phyloP scores from a whole-genome alignment of 1,140 invertebrate genomes.

The Calliphora vicina region DNA sequence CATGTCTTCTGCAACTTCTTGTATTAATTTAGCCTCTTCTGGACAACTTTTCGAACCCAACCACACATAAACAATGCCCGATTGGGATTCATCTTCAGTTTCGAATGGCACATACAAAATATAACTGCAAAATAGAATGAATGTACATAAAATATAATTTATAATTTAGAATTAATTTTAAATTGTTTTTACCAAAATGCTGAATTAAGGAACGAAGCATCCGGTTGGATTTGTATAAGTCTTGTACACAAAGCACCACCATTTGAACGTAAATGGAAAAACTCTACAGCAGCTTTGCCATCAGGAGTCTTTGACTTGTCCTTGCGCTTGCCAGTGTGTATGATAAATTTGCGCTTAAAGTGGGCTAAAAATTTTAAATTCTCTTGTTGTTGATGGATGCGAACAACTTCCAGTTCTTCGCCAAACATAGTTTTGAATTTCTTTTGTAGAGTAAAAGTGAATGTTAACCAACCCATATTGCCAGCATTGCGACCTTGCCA shows the following conservation, averaged over 20 bases:
- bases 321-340: constrained; percentile 89
- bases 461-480: constrained; percentile 99
- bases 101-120: constrained; percentile 97
- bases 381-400: constrained; percentile 99
- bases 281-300: constrained; percentile 77
- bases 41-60: constrained; percentile 88
- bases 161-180: neutral
- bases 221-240: constrained; percentile 88
- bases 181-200: constrained; percentile 76
- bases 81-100: constrained; percentile 83
- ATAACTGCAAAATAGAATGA: constrained; percentile 71
- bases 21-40: constrained; percentile 87
- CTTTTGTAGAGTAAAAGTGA: constrained; percentile 97
- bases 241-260: constrained; percentile 93
- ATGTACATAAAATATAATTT: neutral
- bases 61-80: constrained; percentile 98
- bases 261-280: constrained; percentile 96
- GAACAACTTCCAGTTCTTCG: constrained; percentile 94
- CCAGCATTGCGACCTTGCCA: constrained; percentile 98
- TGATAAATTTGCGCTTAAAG: constrained; percentile 95
- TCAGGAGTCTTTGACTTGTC: constrained; percentile 65
- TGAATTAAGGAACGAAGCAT: constrained; percentile 82
- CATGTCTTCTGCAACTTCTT: constrained; percentile 94
- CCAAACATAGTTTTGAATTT: constrained; percentile 97
- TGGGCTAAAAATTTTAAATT: constrained; percentile 98